Conservation (phyloP, 2,797 vertebrate species). For the Hydrophis major region DNA sequence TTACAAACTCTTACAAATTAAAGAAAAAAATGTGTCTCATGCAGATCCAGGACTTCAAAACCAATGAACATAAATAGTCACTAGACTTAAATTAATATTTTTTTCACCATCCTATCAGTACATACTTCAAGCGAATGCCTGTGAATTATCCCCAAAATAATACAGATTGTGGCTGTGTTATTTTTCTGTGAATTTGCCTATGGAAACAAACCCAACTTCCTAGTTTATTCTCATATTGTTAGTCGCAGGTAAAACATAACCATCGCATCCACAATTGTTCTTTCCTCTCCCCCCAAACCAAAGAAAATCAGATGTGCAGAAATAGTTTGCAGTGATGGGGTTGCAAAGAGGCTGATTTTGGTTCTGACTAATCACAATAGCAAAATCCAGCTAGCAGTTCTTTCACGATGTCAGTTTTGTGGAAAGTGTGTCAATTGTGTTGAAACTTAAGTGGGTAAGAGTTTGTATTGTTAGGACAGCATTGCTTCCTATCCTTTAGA, state of each 20-base stretch:
- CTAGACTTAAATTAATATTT: not conserved
- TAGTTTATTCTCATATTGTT: not conserved
- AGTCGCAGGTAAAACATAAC: not conserved
- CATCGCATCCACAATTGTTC: too few relatives aligned
- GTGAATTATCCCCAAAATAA: slow-evolving; percentile 60
- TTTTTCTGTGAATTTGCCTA: not conserved
- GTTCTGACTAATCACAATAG: not conserved
- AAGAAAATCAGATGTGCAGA: not conserved
- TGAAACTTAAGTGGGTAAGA: not conserved
- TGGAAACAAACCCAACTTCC: not conserved
- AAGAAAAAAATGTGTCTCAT: not conserved
- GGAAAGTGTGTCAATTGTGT: not conserved
- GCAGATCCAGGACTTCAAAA: not conserved
- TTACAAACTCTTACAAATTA: not conserved
- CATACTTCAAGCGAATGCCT: not conserved
- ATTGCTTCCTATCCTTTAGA: not conserved
- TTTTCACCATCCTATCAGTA: not conserved
- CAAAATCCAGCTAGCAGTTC: not conserved
- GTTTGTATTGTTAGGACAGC: not conserved
- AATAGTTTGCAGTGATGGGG: not conserved
- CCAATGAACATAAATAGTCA: too few relatives aligned
- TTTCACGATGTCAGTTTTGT: not conserved
- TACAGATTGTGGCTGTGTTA: slow-evolving; percentile 16
- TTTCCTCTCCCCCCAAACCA: not conserved
- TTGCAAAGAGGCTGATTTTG: not conserved